These are phyloP conservation scores for Gonioctena quinquepunctata DNA, from an alignment of 1,140 invertebrate species.

Conservation along the genomic window DNA sequence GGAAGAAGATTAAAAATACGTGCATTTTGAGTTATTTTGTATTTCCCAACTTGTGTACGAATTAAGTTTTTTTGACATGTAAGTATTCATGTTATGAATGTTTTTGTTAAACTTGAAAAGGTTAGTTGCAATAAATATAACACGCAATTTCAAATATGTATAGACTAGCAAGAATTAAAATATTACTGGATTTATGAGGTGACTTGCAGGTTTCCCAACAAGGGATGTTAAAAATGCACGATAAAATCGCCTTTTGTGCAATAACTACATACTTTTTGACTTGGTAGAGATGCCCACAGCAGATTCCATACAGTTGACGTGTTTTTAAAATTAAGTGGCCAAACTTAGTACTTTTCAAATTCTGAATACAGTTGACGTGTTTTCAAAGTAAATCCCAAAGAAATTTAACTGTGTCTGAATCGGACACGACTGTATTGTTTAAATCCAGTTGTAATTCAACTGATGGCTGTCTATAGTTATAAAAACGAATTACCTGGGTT, in stretches of 20 bases:
- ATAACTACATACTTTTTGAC: conserved; percentile 6
- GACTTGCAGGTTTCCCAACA: not conserved
- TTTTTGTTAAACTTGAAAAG: not conserved
- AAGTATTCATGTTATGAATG: conserved; percentile 15
- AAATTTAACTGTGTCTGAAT: not conserved
- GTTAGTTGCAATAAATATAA: conserved; percentile 9
- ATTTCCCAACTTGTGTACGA: too few species aligned
- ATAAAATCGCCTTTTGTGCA: conserved; percentile 6
- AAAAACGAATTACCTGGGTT: conserved; percentile 10
- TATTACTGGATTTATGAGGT: not conserved
- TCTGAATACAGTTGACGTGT: not conserved
- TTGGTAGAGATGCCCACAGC: conserved; percentile 5
- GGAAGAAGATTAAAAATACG: conserved; percentile 6
- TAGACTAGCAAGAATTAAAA: too few species aligned
- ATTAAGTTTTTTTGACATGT: conserved; percentile 5
- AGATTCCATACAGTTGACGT: conserved; percentile 4
- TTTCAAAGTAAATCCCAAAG: conserved; percentile 8
- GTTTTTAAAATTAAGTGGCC: not conserved
- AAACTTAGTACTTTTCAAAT: not conserved
- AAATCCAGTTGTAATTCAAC: conserved; percentile 1
- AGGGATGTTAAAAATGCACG: conserved; percentile 13
- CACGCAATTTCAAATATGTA: too few species aligned
- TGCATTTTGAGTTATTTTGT: not conserved
- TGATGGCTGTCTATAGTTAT: conserved; percentile 5
- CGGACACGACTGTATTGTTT: not conserved